Evolutionary conservation across 1,140 invertebrate species (phyloP).

Genomic region (Drosophila azteca): DNA sequence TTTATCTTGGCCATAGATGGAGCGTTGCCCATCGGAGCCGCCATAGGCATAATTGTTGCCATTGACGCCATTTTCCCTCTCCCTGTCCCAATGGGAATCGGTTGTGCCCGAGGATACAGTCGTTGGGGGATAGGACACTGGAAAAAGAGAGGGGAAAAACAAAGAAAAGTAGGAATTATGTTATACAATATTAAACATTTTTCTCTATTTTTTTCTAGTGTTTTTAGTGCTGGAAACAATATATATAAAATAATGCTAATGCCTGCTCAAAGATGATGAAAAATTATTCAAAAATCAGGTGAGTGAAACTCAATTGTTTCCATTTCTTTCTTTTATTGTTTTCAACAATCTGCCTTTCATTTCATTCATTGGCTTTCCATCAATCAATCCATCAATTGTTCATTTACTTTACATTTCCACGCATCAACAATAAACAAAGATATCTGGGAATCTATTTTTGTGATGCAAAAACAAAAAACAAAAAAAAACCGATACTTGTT

Average conservation of each 20-base stretch:
- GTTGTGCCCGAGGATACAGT: conserved; percentile 65
- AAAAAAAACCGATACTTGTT: conserved; percentile 30
- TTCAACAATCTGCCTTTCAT: conserved; percentile 9
- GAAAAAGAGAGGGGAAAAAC: conserved; percentile 4
- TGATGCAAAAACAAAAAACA: conserved; percentile 1
- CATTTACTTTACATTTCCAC: conserved; percentile 37
- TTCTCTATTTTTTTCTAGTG: too few species aligned
- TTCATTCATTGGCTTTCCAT: background rate
- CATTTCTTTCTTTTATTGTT: too few species aligned
- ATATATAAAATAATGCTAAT: too few species aligned
- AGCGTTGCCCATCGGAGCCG: conserved; percentile 58
- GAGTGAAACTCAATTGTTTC: too few species aligned
- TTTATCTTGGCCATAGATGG: conserved; percentile 69
- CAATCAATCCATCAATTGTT: conserved; percentile 12
- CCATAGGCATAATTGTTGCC: conserved; percentile 48
- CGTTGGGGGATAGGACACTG: conserved; percentile 78
- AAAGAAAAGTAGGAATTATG: background rate
- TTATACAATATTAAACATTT: too few species aligned
- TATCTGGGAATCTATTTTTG: conserved; percentile 26
- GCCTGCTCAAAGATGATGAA: too few species aligned
- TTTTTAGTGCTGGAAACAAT: too few species aligned
- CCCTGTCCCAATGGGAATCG: conserved; percentile 60
- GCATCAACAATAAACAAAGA: background rate
- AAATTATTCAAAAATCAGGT: too few species aligned
- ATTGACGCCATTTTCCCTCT: conserved; percentile 43